Conservation (phyloP, 2,888 invertebrate genomes). For the Labia minor region DNA sequence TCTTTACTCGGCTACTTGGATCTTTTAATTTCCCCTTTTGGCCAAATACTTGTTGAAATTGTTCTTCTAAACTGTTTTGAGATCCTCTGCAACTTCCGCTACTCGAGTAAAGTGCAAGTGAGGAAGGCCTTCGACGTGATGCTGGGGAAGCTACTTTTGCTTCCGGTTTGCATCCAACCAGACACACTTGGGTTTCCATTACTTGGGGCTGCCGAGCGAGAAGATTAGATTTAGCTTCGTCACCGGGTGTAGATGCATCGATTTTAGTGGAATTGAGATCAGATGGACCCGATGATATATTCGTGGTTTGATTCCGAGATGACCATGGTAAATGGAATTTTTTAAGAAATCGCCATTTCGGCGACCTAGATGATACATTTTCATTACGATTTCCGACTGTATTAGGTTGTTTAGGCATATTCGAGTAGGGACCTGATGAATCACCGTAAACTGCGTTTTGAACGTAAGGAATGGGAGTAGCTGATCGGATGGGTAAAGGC, state of each 20-base stretch:
- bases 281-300: neutral
- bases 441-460: conserved; percentile 56
- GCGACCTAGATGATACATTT: conserved; percentile 27
- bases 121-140: conserved; percentile 35
- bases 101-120: conserved; percentile 35
- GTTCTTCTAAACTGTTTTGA: conserved; percentile 61
- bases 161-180: conserved; percentile 42
- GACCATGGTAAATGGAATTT: conserved; percentile 16
- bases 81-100: conserved; percentile 32
- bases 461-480: conserved; percentile 56
- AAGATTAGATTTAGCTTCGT: conserved; percentile 26
- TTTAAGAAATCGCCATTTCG: conserved; percentile 35
- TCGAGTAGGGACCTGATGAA: conserved; percentile 23
- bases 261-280: conserved; percentile 15
- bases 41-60: conserved; percentile 59
- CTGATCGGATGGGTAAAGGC: conserved; percentile 37
- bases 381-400: conserved; percentile 32
- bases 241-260: conserved; percentile 17
- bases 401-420: conserved; percentile 36
- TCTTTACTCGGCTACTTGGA: conserved; percentile 66
- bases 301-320: neutral
- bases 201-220: conserved; percentile 22
- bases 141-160: conserved; percentile 14
- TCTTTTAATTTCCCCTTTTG: conserved; percentile 44
- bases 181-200: conserved; percentile 46